Evolutionary conservation across 2,113 vertebrate species (phyloP).

Genomic region (Calypte anna): DNA sequence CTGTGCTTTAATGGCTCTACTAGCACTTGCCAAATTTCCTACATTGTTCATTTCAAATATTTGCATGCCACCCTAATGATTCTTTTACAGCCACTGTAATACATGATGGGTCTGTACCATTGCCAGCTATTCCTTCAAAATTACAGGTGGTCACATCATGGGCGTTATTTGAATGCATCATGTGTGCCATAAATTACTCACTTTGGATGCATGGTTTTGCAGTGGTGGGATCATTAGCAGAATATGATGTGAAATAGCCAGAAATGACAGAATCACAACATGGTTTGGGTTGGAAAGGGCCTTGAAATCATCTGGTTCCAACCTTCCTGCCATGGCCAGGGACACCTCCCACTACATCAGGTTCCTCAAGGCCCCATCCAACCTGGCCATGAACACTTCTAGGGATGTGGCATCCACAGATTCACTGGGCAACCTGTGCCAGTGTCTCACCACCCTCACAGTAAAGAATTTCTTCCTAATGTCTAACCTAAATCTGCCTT

Average conservation of each 20-base stretch:
- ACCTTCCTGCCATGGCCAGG: too few relatives aligned
- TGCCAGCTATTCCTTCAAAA: neutral
- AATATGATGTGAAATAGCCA: neutral
- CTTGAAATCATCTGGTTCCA: too few relatives aligned
- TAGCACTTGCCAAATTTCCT: neutral
- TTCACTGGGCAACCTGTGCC: too few relatives aligned
- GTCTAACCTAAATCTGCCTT: too few relatives aligned
- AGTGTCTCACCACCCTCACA: too few relatives aligned
- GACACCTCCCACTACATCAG: too few relatives aligned
- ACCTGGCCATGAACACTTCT: too few relatives aligned
- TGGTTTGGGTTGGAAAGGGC: too few relatives aligned
- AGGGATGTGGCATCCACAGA: too few relatives aligned
- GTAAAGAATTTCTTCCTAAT: too few relatives aligned
- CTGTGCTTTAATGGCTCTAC: neutral
- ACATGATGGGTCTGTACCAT: neutral
- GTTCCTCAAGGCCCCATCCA: too few relatives aligned
- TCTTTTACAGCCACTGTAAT: neutral
- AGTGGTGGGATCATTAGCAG: neutral
- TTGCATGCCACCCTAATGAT: neutral
- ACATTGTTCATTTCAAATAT: neutral
- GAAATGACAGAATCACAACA: neutral
- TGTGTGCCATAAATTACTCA: neutral
- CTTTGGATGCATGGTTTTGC: neutral
- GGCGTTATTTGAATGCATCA: neutral
- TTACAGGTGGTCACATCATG: neutral